Evolutionary conservation across 37 sponge, comb jelly and placozoan species (phyloP).

Genomic region (Eunapius fragilis): DNA sequence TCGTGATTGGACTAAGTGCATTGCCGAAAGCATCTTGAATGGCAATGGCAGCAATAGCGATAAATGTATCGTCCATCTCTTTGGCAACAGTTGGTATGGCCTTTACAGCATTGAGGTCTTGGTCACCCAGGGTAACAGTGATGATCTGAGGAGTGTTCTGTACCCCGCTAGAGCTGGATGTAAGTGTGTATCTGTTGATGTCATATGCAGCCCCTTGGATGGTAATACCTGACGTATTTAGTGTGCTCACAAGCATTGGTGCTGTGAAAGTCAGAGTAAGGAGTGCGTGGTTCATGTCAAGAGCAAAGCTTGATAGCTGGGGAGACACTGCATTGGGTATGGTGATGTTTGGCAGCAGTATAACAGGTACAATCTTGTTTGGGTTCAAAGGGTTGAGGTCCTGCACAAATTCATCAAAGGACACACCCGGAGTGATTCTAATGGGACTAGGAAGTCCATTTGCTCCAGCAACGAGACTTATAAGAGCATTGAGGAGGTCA

Average conservation of each 20-base stretch:
- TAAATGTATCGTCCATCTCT: conserved; percentile 30
- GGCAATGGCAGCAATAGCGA: conserved; percentile 13
- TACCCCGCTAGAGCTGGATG: not conserved
- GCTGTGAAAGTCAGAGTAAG: conserved; percentile 73
- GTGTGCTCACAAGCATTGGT: conserved; percentile 42
- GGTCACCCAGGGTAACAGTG: conserved; percentile 17
- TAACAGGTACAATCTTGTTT: conserved; percentile 18
- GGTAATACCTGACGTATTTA: conserved; percentile 56
- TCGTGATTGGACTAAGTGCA: conserved; percentile 17
- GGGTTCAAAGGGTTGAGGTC: conserved; percentile 59
- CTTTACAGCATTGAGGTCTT: conserved; percentile 76
- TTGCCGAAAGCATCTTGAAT: conserved; percentile 60
- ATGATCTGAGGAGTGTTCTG: conserved; percentile 3
- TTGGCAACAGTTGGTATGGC: conserved; percentile 61
- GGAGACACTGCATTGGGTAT: conserved; percentile 71
- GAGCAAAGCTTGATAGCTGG: conserved; percentile 41
- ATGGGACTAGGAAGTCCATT: conserved; percentile 9
- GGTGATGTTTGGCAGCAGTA: conserved; percentile 5
- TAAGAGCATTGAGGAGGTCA: conserved; percentile 13
- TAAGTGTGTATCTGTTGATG: conserved; percentile 36
- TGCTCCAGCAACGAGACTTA: conserved; percentile 28
- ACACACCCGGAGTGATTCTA: not conserved
- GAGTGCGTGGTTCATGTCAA: conserved; percentile 72
- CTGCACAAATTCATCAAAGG: conserved; percentile 27
- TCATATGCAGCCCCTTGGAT: conserved; percentile 47